Evolutionary conservation across 2,113 vertebrate genomes (phyloP).

Genomic region (Chauna torquata): DNA sequence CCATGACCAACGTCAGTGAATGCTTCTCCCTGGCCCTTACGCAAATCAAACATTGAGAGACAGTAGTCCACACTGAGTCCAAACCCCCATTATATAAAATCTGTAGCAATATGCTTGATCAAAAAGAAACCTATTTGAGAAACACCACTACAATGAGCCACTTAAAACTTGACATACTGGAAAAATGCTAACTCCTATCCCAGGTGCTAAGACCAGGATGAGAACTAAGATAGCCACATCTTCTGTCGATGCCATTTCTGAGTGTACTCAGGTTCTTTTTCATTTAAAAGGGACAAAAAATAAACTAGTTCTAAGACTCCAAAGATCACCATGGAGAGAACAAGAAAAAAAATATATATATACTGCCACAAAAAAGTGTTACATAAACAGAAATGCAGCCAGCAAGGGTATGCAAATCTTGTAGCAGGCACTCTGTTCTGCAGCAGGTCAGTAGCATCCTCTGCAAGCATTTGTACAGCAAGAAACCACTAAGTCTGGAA

Average conservation of each 20-base stretch:
- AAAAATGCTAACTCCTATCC: background rate
- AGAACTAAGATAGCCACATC: background rate
- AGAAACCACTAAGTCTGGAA: background rate
- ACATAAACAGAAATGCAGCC: background rate
- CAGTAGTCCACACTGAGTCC: background rate
- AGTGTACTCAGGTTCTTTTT: background rate
- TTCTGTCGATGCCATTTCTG: background rate
- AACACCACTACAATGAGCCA: background rate
- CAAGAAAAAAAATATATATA: background rate
- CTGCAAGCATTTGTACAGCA: background rate
- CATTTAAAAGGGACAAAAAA: background rate
- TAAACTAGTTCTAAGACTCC: background rate
- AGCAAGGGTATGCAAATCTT: background rate
- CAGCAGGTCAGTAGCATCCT: background rate
- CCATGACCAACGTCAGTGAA: background rate
- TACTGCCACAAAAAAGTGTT: background rate
- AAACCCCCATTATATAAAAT: background rate
- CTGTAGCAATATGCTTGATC: background rate
- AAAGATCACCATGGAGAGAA: background rate
- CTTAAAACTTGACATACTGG: background rate
- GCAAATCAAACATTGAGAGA: background rate
- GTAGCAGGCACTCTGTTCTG: background rate
- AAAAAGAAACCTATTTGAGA: background rate
- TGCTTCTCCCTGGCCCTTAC: background rate
- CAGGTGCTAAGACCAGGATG: background rate